Conservation (phyloP, 2,113 vertebrate species). For the Xenotilapia flavipinnis region DNA sequence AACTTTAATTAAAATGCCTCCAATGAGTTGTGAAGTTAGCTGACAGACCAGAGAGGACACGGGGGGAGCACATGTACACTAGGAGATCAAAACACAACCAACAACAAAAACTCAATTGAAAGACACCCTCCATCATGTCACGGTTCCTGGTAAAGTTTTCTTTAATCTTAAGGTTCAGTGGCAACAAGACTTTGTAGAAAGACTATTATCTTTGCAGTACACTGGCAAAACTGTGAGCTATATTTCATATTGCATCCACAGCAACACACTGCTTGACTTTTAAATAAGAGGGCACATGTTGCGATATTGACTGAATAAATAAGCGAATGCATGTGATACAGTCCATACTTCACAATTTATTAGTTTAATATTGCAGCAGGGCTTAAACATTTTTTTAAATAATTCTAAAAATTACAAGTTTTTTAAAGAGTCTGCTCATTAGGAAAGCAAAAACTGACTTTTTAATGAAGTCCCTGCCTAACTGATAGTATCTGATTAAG, state of each 20-base stretch:
- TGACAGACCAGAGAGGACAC: not conserved
- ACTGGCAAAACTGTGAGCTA: not conserved
- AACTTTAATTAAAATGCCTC: not conserved
- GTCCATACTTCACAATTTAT: not conserved
- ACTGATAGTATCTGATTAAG: not conserved
- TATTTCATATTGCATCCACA: not conserved
- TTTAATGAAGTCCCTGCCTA: not conserved
- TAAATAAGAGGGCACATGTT: not conserved
- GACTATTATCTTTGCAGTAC: not conserved
- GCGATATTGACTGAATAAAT: not conserved
- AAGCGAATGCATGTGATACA: not conserved
- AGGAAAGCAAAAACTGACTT: not conserved
- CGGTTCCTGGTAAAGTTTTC: not conserved
- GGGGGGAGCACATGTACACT: not conserved
- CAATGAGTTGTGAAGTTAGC: not conserved
- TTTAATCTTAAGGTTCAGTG: not conserved
- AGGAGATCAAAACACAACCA: not conserved
- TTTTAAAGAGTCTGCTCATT: not conserved
- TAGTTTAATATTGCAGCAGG: not conserved
- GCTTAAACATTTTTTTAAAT: not conserved
- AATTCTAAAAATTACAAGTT: not conserved
- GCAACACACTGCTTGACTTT: not conserved
- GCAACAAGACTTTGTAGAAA: not conserved
- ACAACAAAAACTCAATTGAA: not conserved
- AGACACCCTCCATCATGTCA: not conserved